Percentiles rank a stretch among this genome's conserved stretches.
These are phyloP conservation scores for Adelosebastes latens DNA, from an alignment of 2,797 vertebrate species.

Conservation along the genomic window DNA sequence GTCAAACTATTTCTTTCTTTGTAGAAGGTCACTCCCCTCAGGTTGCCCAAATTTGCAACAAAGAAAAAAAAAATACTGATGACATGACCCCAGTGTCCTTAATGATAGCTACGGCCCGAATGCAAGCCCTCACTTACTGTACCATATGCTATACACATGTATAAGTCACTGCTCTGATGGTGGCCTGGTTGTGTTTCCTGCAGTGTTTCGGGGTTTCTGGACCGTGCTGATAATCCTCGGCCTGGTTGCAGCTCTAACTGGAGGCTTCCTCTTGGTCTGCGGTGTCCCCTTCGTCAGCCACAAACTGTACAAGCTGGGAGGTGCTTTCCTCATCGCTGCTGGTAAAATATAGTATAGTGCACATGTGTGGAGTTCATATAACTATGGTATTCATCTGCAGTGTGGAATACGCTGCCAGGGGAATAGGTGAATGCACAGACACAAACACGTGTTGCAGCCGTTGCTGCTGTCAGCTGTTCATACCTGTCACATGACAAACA, in stretches of 20 bases:
- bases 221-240: conserved; percentile 86
- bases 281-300: conserved; percentile 86
- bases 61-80: neutral
- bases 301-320: conserved; percentile 84
- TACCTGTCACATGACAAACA: conserved; percentile 54
- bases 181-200: conserved; percentile 8
- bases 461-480: conserved; percentile 61
- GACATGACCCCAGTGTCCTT: neutral
- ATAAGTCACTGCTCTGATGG: neutral
- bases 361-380: neutral
- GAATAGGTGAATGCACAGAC: conserved; percentile 15
- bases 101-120: too few species aligned
- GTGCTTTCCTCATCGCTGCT: conserved; percentile 85
- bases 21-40: neutral
- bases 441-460: conserved; percentile 18
- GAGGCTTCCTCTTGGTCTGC: conserved; percentile 87
- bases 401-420: neutral
- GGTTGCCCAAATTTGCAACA: neutral
- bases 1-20: neutral
- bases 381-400: neutral
- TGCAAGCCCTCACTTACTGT: neutral
- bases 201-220: conserved; percentile 93
- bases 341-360: conserved; percentile 77
- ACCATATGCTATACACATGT: neutral
- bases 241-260: conserved; percentile 78